Percentiles rank a stretch among this genome's conserved stretches.
These are phyloP conservation scores for Nannoperca australis DNA, from an alignment of 2,797 vertebrate genomes.

Conservation along the genomic window DNA sequence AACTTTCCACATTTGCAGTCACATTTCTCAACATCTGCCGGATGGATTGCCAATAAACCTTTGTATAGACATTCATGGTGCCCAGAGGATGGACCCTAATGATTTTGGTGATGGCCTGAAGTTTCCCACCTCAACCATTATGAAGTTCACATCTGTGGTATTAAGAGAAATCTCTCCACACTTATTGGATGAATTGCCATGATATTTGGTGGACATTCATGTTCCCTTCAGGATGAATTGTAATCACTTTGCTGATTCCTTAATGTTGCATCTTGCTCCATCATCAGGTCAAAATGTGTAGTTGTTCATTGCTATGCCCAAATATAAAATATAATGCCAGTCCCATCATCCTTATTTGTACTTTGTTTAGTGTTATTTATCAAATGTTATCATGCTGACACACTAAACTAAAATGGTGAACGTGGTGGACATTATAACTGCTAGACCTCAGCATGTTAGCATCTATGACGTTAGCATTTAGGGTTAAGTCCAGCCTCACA, in stretches of 20 bases:
- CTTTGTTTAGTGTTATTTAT: neutral
- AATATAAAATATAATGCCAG: neutral
- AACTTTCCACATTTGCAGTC: no score
- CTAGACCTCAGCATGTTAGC: conserved; percentile 4
- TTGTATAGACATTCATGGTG: neutral
- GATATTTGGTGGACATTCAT: neutral
- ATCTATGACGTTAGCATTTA: neutral
- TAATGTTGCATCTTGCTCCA: neutral
- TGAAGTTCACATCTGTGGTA: neutral
- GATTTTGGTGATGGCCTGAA: neutral
- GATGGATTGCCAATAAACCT: no score
- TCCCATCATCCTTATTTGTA: neutral
- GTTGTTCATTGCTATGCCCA: neutral
- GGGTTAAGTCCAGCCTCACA: neutral
- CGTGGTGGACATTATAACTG: neutral
- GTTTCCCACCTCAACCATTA: neutral
- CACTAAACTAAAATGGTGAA: neutral
- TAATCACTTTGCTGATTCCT: neutral
- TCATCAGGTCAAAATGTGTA: neutral
- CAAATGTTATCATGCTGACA: neutral
- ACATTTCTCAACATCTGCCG: no score
- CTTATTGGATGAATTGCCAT: neutral
- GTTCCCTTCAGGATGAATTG: neutral
- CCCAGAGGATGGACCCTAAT: neutral
- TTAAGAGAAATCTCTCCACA: neutral